A percentile compares a stretch with the other conserved stretches of the same genome.
Conservation (phyloP, 2,797 vertebrate species). For the Sebastes trivittatus region DNA sequence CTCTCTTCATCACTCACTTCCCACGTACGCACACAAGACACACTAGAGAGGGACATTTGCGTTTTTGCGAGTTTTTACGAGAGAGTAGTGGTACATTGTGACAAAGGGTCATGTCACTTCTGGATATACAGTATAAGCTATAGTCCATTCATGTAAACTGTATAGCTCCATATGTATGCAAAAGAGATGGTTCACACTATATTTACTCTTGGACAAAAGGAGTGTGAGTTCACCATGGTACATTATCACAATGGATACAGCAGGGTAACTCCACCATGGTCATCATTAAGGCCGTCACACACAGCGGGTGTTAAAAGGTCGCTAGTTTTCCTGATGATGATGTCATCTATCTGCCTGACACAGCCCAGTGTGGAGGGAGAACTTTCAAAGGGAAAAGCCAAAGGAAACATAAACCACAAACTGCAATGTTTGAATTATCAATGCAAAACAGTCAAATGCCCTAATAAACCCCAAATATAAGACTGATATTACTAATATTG, state of each 20-base stretch:
- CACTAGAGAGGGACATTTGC: too few species aligned
- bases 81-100: background rate
- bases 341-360: constrained; percentile 30
- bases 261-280: background rate
- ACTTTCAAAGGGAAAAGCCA: constrained; percentile 33
- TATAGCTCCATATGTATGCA: constrained; percentile 28
- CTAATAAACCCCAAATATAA: background rate
- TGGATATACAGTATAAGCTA: background rate
- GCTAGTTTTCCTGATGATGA: constrained; percentile 18
- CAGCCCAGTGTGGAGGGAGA: constrained; percentile 1
- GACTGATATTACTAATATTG: background rate
- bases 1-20: too few species aligned
- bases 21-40: too few species aligned
- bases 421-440: too few species aligned
- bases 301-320: constrained; percentile 22
- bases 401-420: background rate
- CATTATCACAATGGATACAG: background rate
- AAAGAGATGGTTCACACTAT: background rate
- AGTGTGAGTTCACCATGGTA: background rate
- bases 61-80: accelerated
- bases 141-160: constrained; percentile 18
- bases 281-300: background rate
- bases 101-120: background rate
- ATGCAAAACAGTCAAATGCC: background rate
- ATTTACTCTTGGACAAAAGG: background rate